A percentile compares a stretch with the other conserved stretches of the same genome.
phyloP scores from a whole-genome alignment of 2,888 invertebrate species.

The Drosophila rellima region DNA sequence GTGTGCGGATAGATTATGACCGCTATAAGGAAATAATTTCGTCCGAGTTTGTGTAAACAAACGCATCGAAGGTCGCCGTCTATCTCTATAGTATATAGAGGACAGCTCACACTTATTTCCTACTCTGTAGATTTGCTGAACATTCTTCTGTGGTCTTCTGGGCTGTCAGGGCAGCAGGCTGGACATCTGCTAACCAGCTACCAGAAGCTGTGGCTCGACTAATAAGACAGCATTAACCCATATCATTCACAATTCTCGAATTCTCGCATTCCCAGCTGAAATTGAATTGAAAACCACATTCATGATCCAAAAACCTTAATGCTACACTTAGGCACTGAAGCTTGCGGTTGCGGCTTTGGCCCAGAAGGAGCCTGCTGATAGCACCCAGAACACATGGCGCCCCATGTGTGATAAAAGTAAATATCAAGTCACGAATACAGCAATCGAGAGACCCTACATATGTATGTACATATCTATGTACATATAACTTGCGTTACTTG shows the following conservation, averaged over 20 bases:
- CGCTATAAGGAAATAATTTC: conserved; percentile 69
- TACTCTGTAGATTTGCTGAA: background rate
- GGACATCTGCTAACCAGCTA: background rate
- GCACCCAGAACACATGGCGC: conserved; percentile 47
- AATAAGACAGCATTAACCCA: conserved; percentile 36
- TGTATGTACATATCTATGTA: background rate
- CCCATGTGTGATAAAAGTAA: conserved; percentile 26
- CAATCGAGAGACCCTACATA: background rate
- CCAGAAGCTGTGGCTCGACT: conserved; percentile 44
- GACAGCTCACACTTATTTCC: background rate
- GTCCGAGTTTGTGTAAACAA: conserved; percentile 71
- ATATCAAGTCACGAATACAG: background rate
- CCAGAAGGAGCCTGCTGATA: conserved; percentile 29
- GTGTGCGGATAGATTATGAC: conserved; percentile 71
- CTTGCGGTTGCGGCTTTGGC: conserved; percentile 42
- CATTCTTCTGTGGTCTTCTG: background rate
- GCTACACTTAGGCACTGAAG: conserved; percentile 40
- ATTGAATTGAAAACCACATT: conserved; percentile 29
- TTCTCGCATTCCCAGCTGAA: conserved; percentile 7
- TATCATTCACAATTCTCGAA: conserved; percentile 2
- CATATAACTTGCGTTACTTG: too few relatives aligned
- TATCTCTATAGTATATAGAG: conserved; percentile 1
- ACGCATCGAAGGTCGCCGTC: conserved; percentile 34
- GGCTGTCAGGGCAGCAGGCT: conserved; percentile 25
- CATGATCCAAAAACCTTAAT: conserved; percentile 33